Conservation (phyloP, 2,113 vertebrate genomes). For the Pseudorasbora parva region DNA sequence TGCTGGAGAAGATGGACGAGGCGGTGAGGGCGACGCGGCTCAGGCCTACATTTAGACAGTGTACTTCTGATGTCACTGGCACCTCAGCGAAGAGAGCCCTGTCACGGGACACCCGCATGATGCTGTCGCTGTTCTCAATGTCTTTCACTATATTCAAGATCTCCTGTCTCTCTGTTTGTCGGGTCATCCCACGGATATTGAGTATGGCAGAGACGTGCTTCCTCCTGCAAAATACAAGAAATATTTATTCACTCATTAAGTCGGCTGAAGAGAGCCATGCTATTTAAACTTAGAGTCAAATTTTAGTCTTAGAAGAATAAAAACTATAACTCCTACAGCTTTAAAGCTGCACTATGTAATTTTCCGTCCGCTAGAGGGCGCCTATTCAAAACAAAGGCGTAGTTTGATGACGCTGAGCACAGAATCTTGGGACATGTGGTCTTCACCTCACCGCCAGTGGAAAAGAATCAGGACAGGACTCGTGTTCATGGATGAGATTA, state of each 20-base stretch:
- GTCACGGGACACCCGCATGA: conserved; percentile 64
- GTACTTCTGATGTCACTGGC: conserved; percentile 77
- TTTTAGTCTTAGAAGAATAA: too few relatives aligned
- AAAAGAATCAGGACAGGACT: too few relatives aligned
- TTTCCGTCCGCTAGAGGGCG: too few relatives aligned
- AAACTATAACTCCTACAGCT: too few relatives aligned
- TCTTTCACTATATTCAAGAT: conserved; percentile 86
- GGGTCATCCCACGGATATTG: conserved; percentile 83
- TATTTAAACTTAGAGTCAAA: too few relatives aligned
- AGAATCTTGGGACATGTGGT: too few relatives aligned
- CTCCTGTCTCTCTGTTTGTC: conserved; percentile 79
- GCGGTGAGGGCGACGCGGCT: conserved; percentile 75
- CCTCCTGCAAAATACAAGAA: conserved; percentile 71
- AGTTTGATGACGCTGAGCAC: too few relatives aligned
- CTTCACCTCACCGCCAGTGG: too few relatives aligned
- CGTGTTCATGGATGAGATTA: too few relatives aligned
- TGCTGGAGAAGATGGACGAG: conserved; percentile 71
- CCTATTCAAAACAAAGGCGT: too few relatives aligned
- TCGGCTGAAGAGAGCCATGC: too few relatives aligned
- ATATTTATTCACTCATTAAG: not conserved
- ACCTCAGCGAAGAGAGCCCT: conserved; percentile 83
- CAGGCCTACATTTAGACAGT: conserved; percentile 81
- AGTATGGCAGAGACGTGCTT: conserved; percentile 86
- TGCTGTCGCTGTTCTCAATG: conserved; percentile 74
- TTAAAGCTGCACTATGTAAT: too few relatives aligned